phyloP scores from a whole-genome alignment of 2,113 vertebrate species.

The Perca flavescens region DNA sequence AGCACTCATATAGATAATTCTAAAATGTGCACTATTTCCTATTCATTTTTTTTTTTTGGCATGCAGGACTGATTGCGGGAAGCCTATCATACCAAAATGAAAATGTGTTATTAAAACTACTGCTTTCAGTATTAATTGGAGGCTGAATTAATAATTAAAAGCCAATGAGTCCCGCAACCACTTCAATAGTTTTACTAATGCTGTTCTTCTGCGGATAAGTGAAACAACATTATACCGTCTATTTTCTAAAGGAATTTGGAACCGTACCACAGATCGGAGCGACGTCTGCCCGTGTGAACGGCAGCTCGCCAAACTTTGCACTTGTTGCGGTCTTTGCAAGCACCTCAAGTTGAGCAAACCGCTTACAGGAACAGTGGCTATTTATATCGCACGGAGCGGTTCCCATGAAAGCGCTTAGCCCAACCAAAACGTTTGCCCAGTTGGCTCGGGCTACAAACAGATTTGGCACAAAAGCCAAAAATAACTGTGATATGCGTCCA shows the following conservation, averaged over 20 bases:
- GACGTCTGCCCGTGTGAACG: neutral
- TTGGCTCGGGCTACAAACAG: constrained; percentile 66
- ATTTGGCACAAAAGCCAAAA: constrained; percentile 76
- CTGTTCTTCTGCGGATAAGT: rapidly evolving
- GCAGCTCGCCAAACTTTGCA: constrained; percentile 57
- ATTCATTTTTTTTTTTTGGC: neutral
- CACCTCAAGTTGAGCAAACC: constrained; percentile 50
- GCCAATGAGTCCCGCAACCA: rapidly evolving
- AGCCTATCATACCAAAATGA: neutral
- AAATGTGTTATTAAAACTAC: neutral
- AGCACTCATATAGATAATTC: neutral
- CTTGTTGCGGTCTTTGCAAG: constrained; percentile 74
- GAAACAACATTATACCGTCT: neutral
- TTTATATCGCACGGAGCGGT: constrained; percentile 74
- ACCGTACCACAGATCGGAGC: rapidly evolving
- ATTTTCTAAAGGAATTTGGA: neutral
- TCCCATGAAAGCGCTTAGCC: constrained; percentile 73
- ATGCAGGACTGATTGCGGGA: neutral
- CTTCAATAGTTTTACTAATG: neutral
- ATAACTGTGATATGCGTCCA: constrained; percentile 62
- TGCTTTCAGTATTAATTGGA: neutral
- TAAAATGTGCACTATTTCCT: neutral
- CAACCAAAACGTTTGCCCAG: constrained; percentile 66
- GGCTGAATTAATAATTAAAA: neutral
- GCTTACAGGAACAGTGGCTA: constrained; percentile 61